Base-by-base conservation (phyloP, 1,140 invertebrate genomes). In the Ctenoplectra terminalis region DNA sequence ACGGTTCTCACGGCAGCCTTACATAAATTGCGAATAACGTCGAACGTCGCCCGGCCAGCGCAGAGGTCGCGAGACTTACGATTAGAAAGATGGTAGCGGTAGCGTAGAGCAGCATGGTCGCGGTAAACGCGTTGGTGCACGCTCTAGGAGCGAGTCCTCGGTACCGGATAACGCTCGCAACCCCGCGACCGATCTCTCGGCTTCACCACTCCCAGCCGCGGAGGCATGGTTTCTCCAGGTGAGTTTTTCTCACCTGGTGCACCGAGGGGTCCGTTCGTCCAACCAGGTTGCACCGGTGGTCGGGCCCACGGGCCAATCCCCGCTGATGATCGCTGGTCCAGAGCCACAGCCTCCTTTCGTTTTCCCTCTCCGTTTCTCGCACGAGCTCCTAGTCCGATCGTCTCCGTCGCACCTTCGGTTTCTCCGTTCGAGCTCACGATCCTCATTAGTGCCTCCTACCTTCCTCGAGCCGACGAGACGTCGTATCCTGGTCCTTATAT, bases 391-490 rank as follows among this genome's bases (percentile, higher is more conserved):
- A 64, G 60, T 74, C 46, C 23, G 8, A 11, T 13, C 43, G 3
- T 67, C 77, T 40, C 26, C 20, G 13, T 71, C 43, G 29, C 26
- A 67, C 48, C 58, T n/a, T 23, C 26, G 54, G 52, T n/a, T 54
- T 66, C 60, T 75, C 63, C 60, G 61, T 37, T 71, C 69, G 52
- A 15, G 71, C 29, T 81, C 81, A 66, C 64, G 29, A 64, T 88
- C 87, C 92, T 93, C 92, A 93, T 94, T 93, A 93, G 92, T 93
- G 89, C 87, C 90, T 90, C 90, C 91, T 92, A 91, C 92, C 90
- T 87, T 82, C 77, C 76, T 61, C 52, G 23, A 26, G 37, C 48
- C 74, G 54, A 66, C 77, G 79, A 82, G 79, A 84, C 70, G 74
- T 67, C 78, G 85, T 87, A 87, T 87, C 78, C 74, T 29, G 85